These are phyloP conservation scores for Aphidius colemani DNA, from an alignment of 2,888 invertebrate genomes.

Conservation along the genomic window DNA sequence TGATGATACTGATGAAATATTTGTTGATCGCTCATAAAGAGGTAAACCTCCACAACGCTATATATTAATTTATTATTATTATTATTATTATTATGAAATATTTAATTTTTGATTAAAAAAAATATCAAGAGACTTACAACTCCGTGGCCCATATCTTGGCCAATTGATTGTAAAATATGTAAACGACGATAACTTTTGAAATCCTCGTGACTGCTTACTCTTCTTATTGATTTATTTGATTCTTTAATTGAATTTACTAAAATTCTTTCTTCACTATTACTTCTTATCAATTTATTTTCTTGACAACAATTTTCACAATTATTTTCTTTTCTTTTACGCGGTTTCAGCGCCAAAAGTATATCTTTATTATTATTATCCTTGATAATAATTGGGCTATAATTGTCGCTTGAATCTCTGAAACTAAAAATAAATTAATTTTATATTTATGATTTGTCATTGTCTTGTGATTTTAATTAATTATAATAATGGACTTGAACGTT, in stretches of 20 bases:
- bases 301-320: slow-evolving; percentile 65
- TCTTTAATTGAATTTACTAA: slow-evolving; percentile 44
- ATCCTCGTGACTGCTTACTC: slow-evolving; percentile 71
- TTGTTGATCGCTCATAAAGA: slow-evolving; percentile 53
- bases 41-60: slow-evolving; percentile 54
- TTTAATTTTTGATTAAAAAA: slow-evolving; percentile 29
- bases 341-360: slow-evolving; percentile 65
- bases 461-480: slow-evolving; percentile 12
- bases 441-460: slow-evolving; percentile 1
- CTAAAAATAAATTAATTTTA: slow-evolving; percentile 40
- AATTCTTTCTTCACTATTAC: slow-evolving; percentile 57
- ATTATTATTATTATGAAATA: not conserved
- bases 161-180: slow-evolving; percentile 43
- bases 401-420: slow-evolving; percentile 49
- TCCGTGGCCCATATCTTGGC: slow-evolving; percentile 58
- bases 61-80: slow-evolving; percentile 7
- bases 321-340: slow-evolving; percentile 68
- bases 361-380: slow-evolving; percentile 60
- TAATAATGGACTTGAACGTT: not conserved
- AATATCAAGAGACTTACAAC: slow-evolving; percentile 46
- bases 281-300: slow-evolving; percentile 56
- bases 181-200: slow-evolving; percentile 59
- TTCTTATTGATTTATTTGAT: slow-evolving; percentile 57
- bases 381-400: slow-evolving; percentile 40
- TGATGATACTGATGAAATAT: slow-evolving; percentile 53